Base-by-base conservation (phyloP, 2,797 vertebrate species). In the Macroramphosus scolopax region DNA sequence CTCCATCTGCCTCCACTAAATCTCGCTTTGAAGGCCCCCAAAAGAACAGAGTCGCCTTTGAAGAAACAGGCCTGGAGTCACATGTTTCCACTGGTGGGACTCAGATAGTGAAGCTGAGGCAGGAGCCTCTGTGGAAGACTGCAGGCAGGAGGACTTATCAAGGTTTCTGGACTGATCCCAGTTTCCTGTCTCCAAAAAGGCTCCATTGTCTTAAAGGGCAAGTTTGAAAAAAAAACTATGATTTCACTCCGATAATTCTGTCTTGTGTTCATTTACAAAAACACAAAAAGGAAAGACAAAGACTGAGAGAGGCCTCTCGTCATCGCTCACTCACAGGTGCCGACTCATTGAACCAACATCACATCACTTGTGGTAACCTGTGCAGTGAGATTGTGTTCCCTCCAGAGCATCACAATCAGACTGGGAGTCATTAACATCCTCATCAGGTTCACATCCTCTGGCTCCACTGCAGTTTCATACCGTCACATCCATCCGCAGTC, bases 191-290 rank as follows among this genome's bases (percentile, higher is more conserved):
- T 68, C 49, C 24, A 44, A 78, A 75, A 82, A 64, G 17, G 45
- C 41, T 32, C 63, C 59, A 83, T 88, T 88, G 85, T 89, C 51
- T 70, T 51, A 55, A 68, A 78, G 67, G 53, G 54, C 57, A 63
- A 62, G 36, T 58, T 42, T 48, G 15, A 64, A 56, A 61, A 53
- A 36, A 22, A 28, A 42, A 40, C 67, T 46, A 47, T 39, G 44
- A 51, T 72, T 72, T 51, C 38, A 26, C 44, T 61, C 18, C 22
- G 31, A 16, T n/a, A n/a, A n/a, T n/a, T n/a, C n/a, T n/a, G n/a
- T n/a, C n/a, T n/a, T n/a, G n/a, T n/a, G n/a, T n/a, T n/a, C n/a
- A n/a, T n/a, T n/a, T n/a, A n/a, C n/a, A n/a, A n/a, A n/a, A n/a
- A n/a, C n/a, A n/a, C n/a, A n/a, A n/a, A n/a, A n/a, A n/a, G n/a